Evolutionary conservation across 2,888 invertebrate genomes (phyloP).

Genomic region (Caradrina kadenii): DNA sequence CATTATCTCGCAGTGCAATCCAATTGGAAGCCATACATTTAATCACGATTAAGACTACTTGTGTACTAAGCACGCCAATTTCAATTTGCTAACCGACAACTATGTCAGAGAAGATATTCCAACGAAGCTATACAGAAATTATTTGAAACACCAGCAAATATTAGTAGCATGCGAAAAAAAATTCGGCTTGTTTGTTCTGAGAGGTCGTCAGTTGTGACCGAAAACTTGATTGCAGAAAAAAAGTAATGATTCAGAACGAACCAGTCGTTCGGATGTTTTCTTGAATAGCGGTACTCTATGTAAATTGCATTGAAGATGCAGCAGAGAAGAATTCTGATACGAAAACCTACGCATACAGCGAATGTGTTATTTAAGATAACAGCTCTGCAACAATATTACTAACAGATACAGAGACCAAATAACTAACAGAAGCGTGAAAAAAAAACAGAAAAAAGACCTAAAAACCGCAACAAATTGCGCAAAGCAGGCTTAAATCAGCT

Average conservation of each 20-base stretch:
- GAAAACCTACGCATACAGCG: slow-evolving; percentile 73
- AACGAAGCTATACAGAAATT: slow-evolving; percentile 57
- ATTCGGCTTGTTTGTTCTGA: slow-evolving; percentile 85
- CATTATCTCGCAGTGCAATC: slow-evolving; percentile 80
- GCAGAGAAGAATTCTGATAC: slow-evolving; percentile 73
- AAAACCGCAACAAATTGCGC: slow-evolving; percentile 67
- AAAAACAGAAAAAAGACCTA: slow-evolving; percentile 54
- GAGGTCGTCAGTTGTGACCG: slow-evolving; percentile 76
- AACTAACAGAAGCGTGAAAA: slow-evolving; percentile 1
- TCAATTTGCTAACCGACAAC: slow-evolving; percentile 59
- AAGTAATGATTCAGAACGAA: slow-evolving; percentile 81
- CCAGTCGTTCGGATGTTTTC: slow-evolving; percentile 76
- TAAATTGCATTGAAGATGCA: slow-evolving; percentile 80
- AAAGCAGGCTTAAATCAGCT: slow-evolving; percentile 71
- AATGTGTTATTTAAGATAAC: slow-evolving; percentile 76
- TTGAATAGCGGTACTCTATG: slow-evolving; percentile 87
- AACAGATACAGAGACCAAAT: no score
- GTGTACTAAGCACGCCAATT: slow-evolving; percentile 66
- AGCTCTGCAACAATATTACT: slow-evolving; percentile 70
- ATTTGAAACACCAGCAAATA: slow-evolving; percentile 64
- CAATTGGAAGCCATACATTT: slow-evolving; percentile 82
- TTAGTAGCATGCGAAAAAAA: slow-evolving; percentile 69
- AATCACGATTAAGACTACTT: slow-evolving; percentile 81
- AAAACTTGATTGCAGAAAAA: slow-evolving; percentile 85
- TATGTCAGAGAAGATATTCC: slow-evolving; percentile 43